Evolutionary conservation across 2,113 vertebrate species (phyloP).

Genomic region (Passer domesticus): DNA sequence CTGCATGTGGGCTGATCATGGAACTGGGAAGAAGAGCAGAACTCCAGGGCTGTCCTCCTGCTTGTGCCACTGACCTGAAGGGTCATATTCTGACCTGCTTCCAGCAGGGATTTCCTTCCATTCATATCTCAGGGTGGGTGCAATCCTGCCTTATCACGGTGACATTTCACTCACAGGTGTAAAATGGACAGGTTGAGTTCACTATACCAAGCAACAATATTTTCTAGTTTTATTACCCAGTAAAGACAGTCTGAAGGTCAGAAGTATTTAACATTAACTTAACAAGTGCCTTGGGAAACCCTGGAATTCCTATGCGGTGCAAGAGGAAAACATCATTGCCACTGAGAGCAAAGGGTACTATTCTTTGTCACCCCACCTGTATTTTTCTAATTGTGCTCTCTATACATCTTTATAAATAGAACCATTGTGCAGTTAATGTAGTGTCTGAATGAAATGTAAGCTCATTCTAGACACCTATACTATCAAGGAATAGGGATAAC

Average conservation of each 20-base stretch:
- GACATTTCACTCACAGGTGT: neutral
- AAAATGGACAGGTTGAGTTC: neutral
- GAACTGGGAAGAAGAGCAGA: neutral
- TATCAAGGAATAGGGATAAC: neutral
- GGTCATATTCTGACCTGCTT: neutral
- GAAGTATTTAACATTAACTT: neutral
- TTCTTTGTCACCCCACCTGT: neutral
- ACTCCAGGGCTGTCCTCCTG: neutral
- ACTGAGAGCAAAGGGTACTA: neutral
- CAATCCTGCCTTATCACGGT: neutral
- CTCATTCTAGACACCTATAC: neutral
- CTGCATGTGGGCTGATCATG: rapidly evolving
- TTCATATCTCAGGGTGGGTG: neutral
- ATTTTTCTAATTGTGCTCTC: neutral
- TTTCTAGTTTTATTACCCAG: neutral
- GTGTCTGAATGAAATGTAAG: neutral
- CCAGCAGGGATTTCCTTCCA: neutral
- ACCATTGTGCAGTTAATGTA: neutral
- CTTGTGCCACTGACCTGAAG: neutral
- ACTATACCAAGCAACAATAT: neutral
- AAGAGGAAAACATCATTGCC: neutral
- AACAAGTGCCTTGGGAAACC: neutral
- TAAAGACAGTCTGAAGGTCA: neutral
- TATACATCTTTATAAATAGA: neutral
- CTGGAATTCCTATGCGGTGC: neutral